Evolutionary conservation across 2,888 invertebrate genomes (phyloP).

Genomic region (Chirona hameri): DNA sequence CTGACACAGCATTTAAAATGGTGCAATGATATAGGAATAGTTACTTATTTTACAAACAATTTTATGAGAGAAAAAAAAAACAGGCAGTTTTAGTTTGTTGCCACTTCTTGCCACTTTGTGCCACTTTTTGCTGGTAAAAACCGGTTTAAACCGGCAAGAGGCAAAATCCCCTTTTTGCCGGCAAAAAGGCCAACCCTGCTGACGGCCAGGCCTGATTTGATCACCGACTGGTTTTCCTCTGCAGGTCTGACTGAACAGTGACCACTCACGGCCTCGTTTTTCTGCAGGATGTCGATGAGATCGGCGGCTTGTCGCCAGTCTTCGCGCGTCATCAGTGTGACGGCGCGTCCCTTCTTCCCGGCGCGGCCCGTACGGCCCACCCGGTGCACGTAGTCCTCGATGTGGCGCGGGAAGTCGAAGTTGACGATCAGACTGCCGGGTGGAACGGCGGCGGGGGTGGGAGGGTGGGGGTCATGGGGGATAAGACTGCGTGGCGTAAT

Average conservation of each 20-base stretch:
- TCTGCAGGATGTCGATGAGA: constrained; percentile 77
- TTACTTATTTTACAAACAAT: not conserved
- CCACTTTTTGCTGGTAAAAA: not conserved
- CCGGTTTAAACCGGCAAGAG: too few relatives aligned
- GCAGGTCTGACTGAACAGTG: too few relatives aligned
- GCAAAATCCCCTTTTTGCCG: too few relatives aligned
- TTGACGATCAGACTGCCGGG: constrained; percentile 46
- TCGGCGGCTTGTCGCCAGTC: constrained; percentile 81
- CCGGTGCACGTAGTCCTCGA: constrained; percentile 56
- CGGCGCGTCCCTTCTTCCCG: constrained; percentile 74
- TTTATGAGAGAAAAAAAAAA: too few relatives aligned
- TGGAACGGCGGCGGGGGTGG: not conserved
- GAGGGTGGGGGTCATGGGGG: too few relatives aligned
- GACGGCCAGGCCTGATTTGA: too few relatives aligned
- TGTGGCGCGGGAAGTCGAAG: constrained; percentile 54
- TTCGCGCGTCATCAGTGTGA: constrained; percentile 71
- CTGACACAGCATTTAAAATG: not conserved
- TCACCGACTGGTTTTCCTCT: too few relatives aligned
- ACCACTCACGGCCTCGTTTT: constrained; percentile 47
- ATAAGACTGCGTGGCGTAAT: too few relatives aligned
- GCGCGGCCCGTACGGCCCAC: constrained; percentile 93
- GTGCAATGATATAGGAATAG: too few relatives aligned
- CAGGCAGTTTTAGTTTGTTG: not conserved
- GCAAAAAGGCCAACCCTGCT: too few relatives aligned
- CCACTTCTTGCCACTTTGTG: not conserved